Conservation (phyloP, 2,113 vertebrate species). For the Tachysurus fulvidraco region DNA sequence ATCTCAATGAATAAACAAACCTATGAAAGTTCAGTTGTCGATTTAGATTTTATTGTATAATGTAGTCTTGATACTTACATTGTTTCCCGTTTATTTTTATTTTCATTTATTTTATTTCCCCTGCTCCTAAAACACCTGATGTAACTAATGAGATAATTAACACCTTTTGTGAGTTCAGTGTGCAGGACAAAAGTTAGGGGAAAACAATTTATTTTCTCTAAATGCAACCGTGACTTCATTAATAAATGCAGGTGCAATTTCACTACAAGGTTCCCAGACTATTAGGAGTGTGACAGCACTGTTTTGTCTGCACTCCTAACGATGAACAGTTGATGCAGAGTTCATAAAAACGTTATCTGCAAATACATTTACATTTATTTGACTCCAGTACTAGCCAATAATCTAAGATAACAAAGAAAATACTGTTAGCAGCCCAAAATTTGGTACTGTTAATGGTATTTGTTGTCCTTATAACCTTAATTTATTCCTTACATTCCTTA, state of each 20-base stretch:
- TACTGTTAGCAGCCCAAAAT: not conserved
- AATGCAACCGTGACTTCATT: too few species aligned
- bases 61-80: not conserved
- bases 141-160: not conserved
- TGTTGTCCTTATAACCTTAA: not conserved
- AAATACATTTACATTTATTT: not conserved
- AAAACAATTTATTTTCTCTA: too few species aligned
- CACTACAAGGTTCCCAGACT: not conserved
- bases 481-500: not conserved
- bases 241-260: not conserved
- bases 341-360: not conserved
- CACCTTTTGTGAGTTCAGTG: not conserved
- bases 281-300: not conserved
- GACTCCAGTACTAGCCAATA: not conserved
- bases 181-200: too few species aligned
- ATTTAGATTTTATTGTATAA: not conserved
- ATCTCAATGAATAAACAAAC: conserved; percentile 1
- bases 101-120: not conserved
- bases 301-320: not conserved
- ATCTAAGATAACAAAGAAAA: not conserved
- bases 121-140: not conserved
- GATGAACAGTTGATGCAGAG: not conserved
- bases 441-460: not conserved
- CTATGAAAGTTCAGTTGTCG: not conserved
- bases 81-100: not conserved